Percentiles rank a stretch among this genome's conserved stretches.
Evolutionary conservation across 1,140 invertebrate species (phyloP).

Genomic region (Tenebrio molitor): DNA sequence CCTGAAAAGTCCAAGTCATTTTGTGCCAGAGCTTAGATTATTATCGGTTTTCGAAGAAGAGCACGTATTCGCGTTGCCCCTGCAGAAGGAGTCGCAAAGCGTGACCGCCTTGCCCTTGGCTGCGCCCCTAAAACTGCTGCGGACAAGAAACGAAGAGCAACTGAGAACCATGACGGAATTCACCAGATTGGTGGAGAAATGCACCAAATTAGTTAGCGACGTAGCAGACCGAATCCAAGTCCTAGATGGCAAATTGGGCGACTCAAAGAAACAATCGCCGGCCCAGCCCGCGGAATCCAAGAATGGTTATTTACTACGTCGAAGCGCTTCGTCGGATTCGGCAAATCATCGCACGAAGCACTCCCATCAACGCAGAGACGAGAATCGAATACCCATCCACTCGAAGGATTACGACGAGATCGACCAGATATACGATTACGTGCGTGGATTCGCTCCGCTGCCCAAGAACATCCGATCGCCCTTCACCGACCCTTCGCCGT

Average conservation of each 20-base stretch:
- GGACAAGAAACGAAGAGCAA: constrained; percentile 86
- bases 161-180: constrained; percentile 86
- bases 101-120: constrained; percentile 87
- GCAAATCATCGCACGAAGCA: constrained; percentile 70
- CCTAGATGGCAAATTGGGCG: constrained; percentile 81
- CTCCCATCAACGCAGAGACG: constrained; percentile 67
- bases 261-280: constrained; percentile 70
- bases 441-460: constrained; percentile 90
- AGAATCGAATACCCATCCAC: constrained; percentile 70
- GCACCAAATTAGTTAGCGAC: constrained; percentile 82
- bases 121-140: constrained; percentile 87
- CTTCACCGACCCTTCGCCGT: constrained; percentile 71
- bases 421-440: constrained; percentile 97
- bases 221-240: constrained; percentile 88
- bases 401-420: constrained; percentile 95
- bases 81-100: constrained; percentile 83
- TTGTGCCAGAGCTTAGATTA: constrained; percentile 86
- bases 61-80: constrained; percentile 86
- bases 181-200: constrained; percentile 83
- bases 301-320: constrained; percentile 75
- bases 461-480: constrained; percentile 84
- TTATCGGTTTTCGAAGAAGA: constrained; percentile 88
- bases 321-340: constrained; percentile 81
- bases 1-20: constrained; percentile 82
- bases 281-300: constrained; percentile 68